Conservation (phyloP, 2,797 vertebrate genomes). For the Simalia tracyae region DNA sequence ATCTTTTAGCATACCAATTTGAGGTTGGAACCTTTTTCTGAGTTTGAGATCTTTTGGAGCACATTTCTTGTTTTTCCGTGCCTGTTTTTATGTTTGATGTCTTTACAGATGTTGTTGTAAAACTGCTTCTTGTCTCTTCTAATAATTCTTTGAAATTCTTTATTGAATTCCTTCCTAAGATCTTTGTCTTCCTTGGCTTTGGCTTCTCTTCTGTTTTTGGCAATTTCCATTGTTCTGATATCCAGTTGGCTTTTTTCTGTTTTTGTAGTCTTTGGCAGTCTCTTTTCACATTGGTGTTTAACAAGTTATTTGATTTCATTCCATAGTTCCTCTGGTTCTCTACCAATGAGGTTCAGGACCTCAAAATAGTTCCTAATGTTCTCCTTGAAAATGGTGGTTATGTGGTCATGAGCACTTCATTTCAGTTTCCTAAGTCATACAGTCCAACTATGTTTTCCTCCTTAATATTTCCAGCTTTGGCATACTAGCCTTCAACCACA, state of each 20-base stretch:
- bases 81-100: neutral
- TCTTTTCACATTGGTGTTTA: neutral
- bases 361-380: neutral
- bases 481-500: neutral
- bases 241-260: neutral
- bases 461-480: neutral
- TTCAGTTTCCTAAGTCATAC: neutral
- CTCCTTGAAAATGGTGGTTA: neutral
- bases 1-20: neutral
- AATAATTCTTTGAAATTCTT: neutral
- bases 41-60: neutral
- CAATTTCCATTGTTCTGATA: neutral
- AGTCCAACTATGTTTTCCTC: neutral
- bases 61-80: neutral
- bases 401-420: neutral
- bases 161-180: neutral
- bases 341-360: neutral
- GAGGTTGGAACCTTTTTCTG: neutral
- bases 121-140: neutral
- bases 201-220: neutral
- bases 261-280: neutral
- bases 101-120: neutral
- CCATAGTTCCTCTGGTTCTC: neutral
- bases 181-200: neutral
- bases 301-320: neutral